A percentile compares a stretch with the other conserved stretches of the same genome.
phyloP scores from a whole-genome alignment of 2,113 vertebrate genomes.

The Aythya baeri region DNA sequence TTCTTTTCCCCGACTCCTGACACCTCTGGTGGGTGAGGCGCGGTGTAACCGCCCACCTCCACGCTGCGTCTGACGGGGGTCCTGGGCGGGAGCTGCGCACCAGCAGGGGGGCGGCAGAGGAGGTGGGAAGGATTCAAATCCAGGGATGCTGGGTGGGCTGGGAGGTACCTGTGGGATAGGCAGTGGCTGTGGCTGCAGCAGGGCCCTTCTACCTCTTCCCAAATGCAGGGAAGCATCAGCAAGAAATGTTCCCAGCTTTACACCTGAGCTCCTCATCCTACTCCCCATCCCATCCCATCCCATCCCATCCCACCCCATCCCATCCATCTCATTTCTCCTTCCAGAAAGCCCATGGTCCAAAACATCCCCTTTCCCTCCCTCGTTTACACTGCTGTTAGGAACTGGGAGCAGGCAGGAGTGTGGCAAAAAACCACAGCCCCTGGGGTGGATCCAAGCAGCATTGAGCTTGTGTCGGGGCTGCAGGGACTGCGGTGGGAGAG shows the following conservation, averaged over 20 bases:
- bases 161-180: neutral
- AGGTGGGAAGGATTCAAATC: neutral
- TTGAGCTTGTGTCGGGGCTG: neutral
- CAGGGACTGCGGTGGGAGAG: neutral
- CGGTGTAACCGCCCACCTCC: constrained; percentile 6
- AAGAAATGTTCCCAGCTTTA: neutral
- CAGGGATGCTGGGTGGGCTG: neutral
- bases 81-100: neutral
- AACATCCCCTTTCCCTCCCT: neutral
- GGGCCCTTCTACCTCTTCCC: neutral
- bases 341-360: neutral
- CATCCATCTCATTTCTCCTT: neutral
- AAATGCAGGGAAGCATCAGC: neutral
- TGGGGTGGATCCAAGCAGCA: neutral
- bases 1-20: neutral
- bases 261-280: neutral
- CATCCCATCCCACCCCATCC: neutral
- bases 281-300: neutral
- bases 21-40: constrained; percentile 18
- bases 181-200: neutral
- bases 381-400: neutral
- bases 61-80: neutral
- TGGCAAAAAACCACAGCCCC: neutral
- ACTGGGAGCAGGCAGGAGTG: neutral
- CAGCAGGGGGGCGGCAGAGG: fast-evolving